A percentile compares a stretch with the other conserved stretches of the same genome.
Conservation (phyloP, 2,888 invertebrate genomes). For the Plebejus argus region DNA sequence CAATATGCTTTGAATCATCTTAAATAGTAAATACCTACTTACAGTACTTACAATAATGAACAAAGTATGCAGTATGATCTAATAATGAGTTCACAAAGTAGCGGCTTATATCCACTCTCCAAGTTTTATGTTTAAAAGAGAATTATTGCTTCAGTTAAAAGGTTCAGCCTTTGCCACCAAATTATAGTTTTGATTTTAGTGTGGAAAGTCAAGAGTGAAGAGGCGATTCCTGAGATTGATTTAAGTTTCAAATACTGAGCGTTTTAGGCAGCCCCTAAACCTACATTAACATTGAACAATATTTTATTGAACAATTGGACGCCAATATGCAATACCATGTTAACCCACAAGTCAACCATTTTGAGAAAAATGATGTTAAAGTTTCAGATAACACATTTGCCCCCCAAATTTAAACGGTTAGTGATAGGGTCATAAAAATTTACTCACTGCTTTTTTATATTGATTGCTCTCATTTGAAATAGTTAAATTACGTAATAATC, state of each 20-base stretch:
- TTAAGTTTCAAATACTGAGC: not conserved
- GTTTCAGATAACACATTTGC: no score
- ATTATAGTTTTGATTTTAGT: not conserved
- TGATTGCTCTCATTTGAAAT: no score
- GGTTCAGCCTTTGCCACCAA: not conserved
- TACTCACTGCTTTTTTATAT: no score
- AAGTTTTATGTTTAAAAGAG: not conserved
- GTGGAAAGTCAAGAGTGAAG: not conserved
- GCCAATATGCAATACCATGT: no score
- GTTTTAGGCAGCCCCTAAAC: not conserved
- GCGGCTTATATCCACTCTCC: not conserved
- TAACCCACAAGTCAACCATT: no score
- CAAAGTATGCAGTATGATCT: not conserved
- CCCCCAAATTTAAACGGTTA: no score
- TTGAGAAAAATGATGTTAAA: no score
- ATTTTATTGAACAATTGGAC: no score
- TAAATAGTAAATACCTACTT: not conserved
- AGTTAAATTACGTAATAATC: no score
- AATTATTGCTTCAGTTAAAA: not conserved
- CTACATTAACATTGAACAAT: no score
- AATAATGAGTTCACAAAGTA: not conserved
- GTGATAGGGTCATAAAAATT: no score
- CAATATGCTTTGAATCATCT: not conserved
- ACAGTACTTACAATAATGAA: not conserved
- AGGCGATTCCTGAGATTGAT: not conserved